These are phyloP conservation scores for Scortum barcoo DNA, from an alignment of 2,113 vertebrate species.

Conservation along the genomic window DNA sequence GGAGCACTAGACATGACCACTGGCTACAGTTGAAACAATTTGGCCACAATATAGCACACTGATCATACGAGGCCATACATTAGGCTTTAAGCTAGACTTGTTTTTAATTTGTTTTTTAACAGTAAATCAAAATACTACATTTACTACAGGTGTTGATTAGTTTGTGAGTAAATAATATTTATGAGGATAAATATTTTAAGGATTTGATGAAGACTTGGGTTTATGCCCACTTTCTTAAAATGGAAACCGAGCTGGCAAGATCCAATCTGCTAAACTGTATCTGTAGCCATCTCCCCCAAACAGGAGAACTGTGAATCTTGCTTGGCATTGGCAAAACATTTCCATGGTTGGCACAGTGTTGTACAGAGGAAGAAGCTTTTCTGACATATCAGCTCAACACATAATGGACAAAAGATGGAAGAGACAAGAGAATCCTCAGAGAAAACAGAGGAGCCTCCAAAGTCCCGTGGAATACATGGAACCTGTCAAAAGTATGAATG, in stretches of 20 bases:
- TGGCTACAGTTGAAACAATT: too few relatives aligned
- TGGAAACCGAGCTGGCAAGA: slow-evolving; percentile 33
- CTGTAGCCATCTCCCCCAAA: not conserved
- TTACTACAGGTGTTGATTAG: not conserved
- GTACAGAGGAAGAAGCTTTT: not conserved
- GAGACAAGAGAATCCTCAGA: slow-evolving; percentile 41
- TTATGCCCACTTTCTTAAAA: slow-evolving; percentile 29
- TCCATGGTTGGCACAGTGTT: slow-evolving; percentile 1
- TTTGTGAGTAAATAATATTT: slow-evolving; percentile 10
- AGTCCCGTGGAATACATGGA: slow-evolving; percentile 14
- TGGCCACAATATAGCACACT: too few relatives aligned
- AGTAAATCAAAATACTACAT: not conserved
- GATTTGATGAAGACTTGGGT: not conserved
- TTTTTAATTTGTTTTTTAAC: not conserved
- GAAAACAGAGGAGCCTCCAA: slow-evolving; percentile 18
- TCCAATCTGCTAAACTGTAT: slow-evolving; percentile 22
- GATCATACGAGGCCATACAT: too few relatives aligned
- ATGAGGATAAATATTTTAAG: too few relatives aligned
- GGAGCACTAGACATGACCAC: too few relatives aligned
- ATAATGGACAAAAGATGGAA: slow-evolving; percentile 46
- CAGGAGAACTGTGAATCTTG: slow-evolving; percentile 14
- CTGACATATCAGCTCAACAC: slow-evolving; percentile 15
- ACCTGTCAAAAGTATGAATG: slow-evolving; percentile 36
- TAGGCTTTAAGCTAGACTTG: too few relatives aligned
- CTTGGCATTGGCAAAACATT: slow-evolving; percentile 6